Evolutionary conservation across 2,888 invertebrate species (phyloP).

Genomic region (Pyrgus malvae): DNA sequence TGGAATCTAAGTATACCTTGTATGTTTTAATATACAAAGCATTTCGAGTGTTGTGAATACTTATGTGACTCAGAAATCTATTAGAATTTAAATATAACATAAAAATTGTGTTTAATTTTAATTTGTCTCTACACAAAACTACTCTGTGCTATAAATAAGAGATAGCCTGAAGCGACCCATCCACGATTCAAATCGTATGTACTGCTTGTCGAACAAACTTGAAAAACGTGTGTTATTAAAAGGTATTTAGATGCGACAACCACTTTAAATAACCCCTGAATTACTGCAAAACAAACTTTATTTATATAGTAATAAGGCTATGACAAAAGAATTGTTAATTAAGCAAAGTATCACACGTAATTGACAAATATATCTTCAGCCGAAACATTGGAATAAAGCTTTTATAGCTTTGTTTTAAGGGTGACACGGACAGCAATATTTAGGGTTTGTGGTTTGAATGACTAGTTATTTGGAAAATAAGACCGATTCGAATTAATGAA

Average conservation of each 20-base stretch:
- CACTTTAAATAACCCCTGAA: constrained; percentile 20
- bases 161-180: constrained; percentile 60
- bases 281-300: background rate
- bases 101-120: constrained; percentile 3
- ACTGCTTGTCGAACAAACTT: constrained; percentile 46
- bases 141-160: constrained; percentile 54
- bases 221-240: constrained; percentile 69
- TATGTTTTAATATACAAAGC: no score
- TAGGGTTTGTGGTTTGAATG: constrained; percentile 30
- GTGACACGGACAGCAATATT: constrained; percentile 23
- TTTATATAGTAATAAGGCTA: background rate
- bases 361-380: constrained; percentile 11
- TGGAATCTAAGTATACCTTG: no score
- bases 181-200: constrained; percentile 47
- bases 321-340: constrained; percentile 9
- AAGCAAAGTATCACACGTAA: constrained; percentile 23
- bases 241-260: constrained; percentile 65
- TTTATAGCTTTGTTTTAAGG: constrained; percentile 26
- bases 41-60: no score
- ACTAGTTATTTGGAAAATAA: constrained; percentile 45
- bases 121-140: constrained; percentile 18
- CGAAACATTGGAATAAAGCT: constrained; percentile 4
- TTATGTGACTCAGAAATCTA: no score
- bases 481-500: constrained; percentile 54
- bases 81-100: no score